phyloP scores from a whole-genome alignment of 2,797 vertebrate species.

The Lagorchestes hirsutus region DNA sequence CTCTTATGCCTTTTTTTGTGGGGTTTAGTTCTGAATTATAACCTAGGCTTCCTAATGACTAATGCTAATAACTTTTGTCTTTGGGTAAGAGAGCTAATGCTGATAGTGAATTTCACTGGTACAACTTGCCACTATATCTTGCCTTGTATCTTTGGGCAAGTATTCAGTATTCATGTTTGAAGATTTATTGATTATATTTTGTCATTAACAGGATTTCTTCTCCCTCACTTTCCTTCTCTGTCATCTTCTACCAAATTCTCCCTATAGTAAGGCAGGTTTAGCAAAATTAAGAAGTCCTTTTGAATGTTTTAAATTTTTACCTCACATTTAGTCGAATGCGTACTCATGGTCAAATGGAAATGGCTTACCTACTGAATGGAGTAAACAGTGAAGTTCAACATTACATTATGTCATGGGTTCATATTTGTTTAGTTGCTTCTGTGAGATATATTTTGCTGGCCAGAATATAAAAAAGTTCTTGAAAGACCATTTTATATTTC shows the following conservation, averaged over 20 bases:
- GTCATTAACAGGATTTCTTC: constrained; percentile 39
- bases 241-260: constrained; percentile 8
- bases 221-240: not conserved
- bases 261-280: constrained; percentile 34
- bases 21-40: constrained; percentile 39
- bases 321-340: constrained; percentile 10
- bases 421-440: constrained; percentile 30
- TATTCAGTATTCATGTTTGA: not conserved
- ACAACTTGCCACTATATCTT: constrained; percentile 61
- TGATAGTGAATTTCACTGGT: constrained; percentile 51
- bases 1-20: constrained; percentile 40
- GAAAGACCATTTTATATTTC: constrained; percentile 54
- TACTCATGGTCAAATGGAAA: constrained; percentile 30
- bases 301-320: constrained; percentile 49
- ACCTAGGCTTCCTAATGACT: constrained; percentile 30
- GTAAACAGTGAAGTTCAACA: constrained; percentile 30
- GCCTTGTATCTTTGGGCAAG: not conserved
- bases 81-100: constrained; percentile 47
- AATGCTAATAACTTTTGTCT: constrained; percentile 60
- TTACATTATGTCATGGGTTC: constrained; percentile 18
- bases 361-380: constrained; percentile 25
- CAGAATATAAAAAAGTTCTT: constrained; percentile 42
- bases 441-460: constrained; percentile 60
- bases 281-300: constrained; percentile 60
- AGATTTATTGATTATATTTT: constrained; percentile 60